Conservation (phyloP, 2,113 vertebrate species). For the Nanorana parkeri region DNA sequence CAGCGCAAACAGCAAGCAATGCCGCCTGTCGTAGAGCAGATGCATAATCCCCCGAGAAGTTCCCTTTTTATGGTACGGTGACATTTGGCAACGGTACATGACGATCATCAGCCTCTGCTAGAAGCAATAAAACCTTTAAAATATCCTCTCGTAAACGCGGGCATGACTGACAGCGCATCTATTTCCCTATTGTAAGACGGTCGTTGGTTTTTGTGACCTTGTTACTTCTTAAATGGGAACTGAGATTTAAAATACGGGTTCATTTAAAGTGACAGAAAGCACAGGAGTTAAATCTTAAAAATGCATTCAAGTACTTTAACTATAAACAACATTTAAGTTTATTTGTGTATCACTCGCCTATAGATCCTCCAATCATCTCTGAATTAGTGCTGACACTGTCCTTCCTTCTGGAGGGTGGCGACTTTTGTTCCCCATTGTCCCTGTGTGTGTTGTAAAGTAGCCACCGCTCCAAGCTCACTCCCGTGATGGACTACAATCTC, state of each 20-base stretch:
- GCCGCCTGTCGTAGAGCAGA: slow-evolving; percentile 38
- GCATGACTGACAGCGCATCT: neutral
- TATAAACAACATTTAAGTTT: too few species aligned
- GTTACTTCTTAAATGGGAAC: neutral
- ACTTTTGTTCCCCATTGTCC: too few species aligned
- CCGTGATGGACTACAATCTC: too few species aligned
- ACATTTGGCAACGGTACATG: slow-evolving; percentile 39
- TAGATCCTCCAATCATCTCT: too few species aligned
- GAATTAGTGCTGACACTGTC: too few species aligned
- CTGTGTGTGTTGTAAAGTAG: too few species aligned
- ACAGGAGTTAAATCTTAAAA: too few species aligned
- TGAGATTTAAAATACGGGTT: neutral
- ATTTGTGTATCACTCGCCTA: too few species aligned
- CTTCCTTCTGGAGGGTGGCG: too few species aligned
- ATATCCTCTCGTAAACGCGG: slow-evolving; percentile 8
- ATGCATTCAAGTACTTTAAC: too few species aligned
- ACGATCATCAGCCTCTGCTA: slow-evolving; percentile 19
- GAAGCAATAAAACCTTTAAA: slow-evolving; percentile 18
- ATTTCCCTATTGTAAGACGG: neutral
- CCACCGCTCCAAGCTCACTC: too few species aligned
- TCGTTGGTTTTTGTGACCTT: slow-evolving; percentile 16
- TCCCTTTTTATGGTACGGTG: slow-evolving; percentile 36
- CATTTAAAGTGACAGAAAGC: too few species aligned
- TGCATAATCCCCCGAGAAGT: slow-evolving; percentile 30
- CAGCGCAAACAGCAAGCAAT: neutral